phyloP scores from a whole-genome alignment of 2,797 vertebrate species.

The Cetoscarus ocellatus region DNA sequence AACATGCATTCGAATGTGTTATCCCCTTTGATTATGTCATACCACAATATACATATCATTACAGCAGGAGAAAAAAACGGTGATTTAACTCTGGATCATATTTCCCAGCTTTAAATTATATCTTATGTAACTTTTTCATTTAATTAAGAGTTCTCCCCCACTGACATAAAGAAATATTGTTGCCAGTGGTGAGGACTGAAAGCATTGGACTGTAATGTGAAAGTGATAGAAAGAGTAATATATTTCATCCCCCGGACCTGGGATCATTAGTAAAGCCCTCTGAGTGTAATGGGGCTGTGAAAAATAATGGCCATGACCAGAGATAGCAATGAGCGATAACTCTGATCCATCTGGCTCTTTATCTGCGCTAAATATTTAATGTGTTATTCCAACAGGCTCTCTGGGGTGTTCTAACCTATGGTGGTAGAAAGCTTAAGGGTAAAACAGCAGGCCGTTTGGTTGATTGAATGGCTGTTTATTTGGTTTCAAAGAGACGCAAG shows the following conservation, averaged over 20 bases:
- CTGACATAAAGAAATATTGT: conserved; percentile 66
- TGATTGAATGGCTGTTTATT: conserved; percentile 78
- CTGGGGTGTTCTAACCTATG: conserved; percentile 73
- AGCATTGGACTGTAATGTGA: conserved; percentile 69
- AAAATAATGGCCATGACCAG: conserved; percentile 83
- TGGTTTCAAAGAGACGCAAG: conserved; percentile 57
- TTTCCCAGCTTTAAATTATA: too few relatives aligned
- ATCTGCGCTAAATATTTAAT: conserved; percentile 85
- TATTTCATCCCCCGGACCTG: conserved; percentile 74
- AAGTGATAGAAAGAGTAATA: conserved; percentile 76
- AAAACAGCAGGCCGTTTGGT: conserved; percentile 70
- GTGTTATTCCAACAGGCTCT: conserved; percentile 80
- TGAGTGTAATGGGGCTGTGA: conserved; percentile 81
- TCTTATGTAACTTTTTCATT: conserved; percentile 33
- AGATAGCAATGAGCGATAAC: conserved; percentile 84
- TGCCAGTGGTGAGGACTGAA: conserved; percentile 44
- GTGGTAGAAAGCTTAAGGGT: conserved; percentile 74
- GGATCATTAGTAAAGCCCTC: conserved; percentile 82
- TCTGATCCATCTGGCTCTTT: conserved; percentile 84
- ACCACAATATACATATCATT: too few relatives aligned
- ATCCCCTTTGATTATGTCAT: too few relatives aligned
- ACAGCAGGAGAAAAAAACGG: too few relatives aligned
- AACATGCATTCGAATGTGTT: too few relatives aligned
- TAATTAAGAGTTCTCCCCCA: conserved; percentile 62
- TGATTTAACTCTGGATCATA: too few relatives aligned